A percentile compares a stretch with the other conserved stretches of the same genome.
Conservation (phyloP, 2,797 vertebrate species). For the Scyliorhinus canicula region DNA sequence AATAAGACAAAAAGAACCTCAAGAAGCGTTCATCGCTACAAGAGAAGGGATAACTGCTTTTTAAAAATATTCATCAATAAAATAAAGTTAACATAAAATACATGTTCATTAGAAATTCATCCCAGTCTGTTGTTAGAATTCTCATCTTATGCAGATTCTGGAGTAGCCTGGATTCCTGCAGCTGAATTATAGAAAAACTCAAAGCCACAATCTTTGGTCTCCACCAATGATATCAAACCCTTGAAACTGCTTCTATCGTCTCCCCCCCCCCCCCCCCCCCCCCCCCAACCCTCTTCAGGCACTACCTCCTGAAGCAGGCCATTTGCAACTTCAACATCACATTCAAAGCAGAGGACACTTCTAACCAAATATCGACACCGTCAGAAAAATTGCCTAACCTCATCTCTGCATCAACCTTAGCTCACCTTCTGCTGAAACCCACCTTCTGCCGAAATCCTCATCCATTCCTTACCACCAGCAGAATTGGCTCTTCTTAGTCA, state of each 20-base stretch:
- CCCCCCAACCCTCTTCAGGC: too few species aligned
- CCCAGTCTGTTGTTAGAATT: not conserved
- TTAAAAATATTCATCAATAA: too few species aligned
- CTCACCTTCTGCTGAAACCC: not conserved
- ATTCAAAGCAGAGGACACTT: not conserved
- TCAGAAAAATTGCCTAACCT: not conserved
- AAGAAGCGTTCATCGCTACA: not conserved
- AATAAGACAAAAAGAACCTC: not conserved
- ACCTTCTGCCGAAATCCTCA: not conserved
- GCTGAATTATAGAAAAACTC: not conserved
- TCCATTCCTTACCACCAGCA: not conserved
- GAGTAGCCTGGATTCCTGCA: not conserved
- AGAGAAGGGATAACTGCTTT: not conserved
- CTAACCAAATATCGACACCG: not conserved
- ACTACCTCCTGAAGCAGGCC: not conserved
- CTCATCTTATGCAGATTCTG: not conserved
- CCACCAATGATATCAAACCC: not conserved
- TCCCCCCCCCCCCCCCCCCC: too few species aligned
- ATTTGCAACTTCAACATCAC: not conserved
- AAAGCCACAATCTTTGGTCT: not conserved
- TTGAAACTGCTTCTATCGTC: not conserved
- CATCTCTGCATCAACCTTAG: not conserved
- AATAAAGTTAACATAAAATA: not conserved
- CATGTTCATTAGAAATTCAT: not conserved
- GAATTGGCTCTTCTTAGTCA: not conserved